phyloP scores from a whole-genome alignment of 2,113 vertebrate species.

The Erpornis zantholeuca region DNA sequence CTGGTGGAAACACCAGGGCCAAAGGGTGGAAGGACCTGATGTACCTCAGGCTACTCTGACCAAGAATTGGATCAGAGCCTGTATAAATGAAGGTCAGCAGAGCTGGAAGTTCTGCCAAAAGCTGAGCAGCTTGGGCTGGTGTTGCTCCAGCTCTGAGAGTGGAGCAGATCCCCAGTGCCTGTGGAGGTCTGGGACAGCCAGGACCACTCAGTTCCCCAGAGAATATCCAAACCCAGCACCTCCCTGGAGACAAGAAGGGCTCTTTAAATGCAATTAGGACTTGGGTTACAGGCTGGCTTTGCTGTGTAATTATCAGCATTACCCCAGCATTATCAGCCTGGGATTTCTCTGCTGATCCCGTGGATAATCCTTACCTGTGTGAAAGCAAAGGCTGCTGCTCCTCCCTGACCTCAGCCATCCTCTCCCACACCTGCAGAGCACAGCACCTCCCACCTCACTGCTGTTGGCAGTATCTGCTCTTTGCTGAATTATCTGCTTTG shows the following conservation, averaged over 20 bases:
- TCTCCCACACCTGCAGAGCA: not conserved
- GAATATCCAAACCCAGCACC: not conserved
- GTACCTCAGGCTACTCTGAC: not conserved
- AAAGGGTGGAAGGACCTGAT: not conserved
- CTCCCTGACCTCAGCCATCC: not conserved
- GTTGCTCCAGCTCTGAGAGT: fast-evolving
- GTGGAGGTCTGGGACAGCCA: not conserved
- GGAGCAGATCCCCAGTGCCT: fast-evolving
- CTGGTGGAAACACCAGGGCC: not conserved
- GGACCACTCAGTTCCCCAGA: not conserved
- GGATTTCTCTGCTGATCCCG: not conserved
- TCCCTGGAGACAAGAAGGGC: not conserved
- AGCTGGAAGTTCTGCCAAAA: not conserved
- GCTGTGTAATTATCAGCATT: slow-evolving; percentile 14
- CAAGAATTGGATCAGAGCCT: not conserved
- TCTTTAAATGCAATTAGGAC: not conserved
- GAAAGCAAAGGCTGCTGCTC: not conserved
- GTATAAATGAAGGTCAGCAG: not conserved
- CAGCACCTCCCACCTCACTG: not conserved
- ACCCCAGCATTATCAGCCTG: not conserved
- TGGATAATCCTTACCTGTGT: not conserved
- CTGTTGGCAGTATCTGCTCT: not conserved
- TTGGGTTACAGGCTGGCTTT: not conserved
- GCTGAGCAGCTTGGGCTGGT: not conserved
- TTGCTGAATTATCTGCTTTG: not conserved